Base-by-base conservation (phyloP, 2,113 vertebrate species). In the Limanda limanda region DNA sequence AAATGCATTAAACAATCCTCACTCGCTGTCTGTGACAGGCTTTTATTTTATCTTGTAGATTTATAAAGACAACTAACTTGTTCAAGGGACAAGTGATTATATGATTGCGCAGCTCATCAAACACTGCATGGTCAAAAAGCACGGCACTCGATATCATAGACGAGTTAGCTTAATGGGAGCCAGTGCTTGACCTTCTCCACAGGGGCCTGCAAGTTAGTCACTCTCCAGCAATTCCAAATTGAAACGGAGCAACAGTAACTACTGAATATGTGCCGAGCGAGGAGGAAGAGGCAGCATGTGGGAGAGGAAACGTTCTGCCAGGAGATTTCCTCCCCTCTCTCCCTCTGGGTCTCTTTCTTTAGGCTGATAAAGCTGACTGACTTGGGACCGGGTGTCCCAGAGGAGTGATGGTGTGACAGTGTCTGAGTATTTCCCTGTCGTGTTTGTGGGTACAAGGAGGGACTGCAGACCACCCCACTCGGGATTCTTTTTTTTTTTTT, bases 101-200 rank as follows among this genome's bases (percentile, higher is more conserved):
- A 88, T 83, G 75, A 84, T 76, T 76, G 77, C 18, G 67, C 74
- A 85, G 82, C 85, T 87, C 86, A 88, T 91, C 85, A 87, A 92
- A 78, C 85, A 80, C 80, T 63, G 61, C 76, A 76, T 76, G 85
- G 83, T 89, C 83, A 84, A 70, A 59, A 84, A 80, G 84, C 77
- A 86, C 86, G 80, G 81, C 75, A 78, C 90, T 91, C 82, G 42
- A 91, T 87, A 84, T 79, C 75, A 66, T 81, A 87, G 82, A 88
- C 83, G 85, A 91, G 88, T 89, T 86, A 86, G 70, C 89, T 84
- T 92, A 91, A 90, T 91, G 87, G 91, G 75, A 59, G 85, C 86
- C 89, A 71, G 81, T 81, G 79, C 88, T 90, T 90, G 88, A 92
- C 91, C 91, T 93, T 91, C 88, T 89, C 82, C 65, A 74, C 71